Base-by-base conservation (phyloP, 2,113 vertebrate species). In the Campylomormyrus tamandua region DNA sequence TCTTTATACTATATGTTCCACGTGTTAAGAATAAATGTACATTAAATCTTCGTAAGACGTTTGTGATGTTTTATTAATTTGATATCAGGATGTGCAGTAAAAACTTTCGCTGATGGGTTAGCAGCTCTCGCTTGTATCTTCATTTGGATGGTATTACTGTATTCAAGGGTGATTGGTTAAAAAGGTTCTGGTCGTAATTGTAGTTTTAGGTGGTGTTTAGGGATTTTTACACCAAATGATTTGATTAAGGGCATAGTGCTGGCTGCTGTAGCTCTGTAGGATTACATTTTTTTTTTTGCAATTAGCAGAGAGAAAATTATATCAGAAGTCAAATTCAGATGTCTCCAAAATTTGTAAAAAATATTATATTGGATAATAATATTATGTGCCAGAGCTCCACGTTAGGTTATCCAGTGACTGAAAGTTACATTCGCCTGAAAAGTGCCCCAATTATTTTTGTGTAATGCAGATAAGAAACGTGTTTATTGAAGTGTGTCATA, bases 1-100 rank as follows among this genome's bases (percentile, higher is more conserved):
- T 99, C 98, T 99, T 99, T 99, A 99, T 99, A 99, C 98, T 99
- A 97, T 99, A 99, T 99, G 98, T 98, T 99, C 98, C 98, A 98
- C 97, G 97, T 99, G 98, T 98, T 99, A 99, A 99, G 97, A 99
- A 99, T 99, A 99, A 99, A 99, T 99, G 98, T 98, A 99, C 98
- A 99, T 99, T 98, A 99, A 99, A 99, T 99, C 98, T 99, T 99
- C 96, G 96, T 99, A 99, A 98, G 97, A 98, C 95, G 96, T 97
- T 98, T 98, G 97, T 97, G 96, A 98, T 96, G 96, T 95, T 97
- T 98, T 96, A 95, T 97, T 98, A 90, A 93, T 93, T 91, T 89
- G 53, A 19, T 89, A 53, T 42, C 15, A 58, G 80, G 39, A 35
- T 84, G 45, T 24, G 39, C 45, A 45, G 83, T 84, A 9, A 1